Evolutionary conservation across 2,113 vertebrate genomes (phyloP), one percentile per base, ranked within the genome.

Genomic region (Alaudala cheleensis): DNA sequence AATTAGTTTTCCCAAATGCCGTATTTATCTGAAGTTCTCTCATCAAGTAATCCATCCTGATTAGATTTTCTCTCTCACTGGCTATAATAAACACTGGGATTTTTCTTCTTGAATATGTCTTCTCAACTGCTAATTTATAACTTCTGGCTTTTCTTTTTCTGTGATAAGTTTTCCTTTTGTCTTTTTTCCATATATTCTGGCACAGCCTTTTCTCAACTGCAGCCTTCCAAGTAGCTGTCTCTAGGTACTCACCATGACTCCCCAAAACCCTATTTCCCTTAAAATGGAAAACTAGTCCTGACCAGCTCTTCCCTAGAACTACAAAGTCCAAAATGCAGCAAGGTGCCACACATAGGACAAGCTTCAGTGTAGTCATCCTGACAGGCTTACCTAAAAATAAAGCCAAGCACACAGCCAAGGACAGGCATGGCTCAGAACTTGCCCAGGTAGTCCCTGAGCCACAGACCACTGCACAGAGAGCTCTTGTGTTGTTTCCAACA

Each of bases 1-100:
- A 89, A 88, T 83, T 85, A 90, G 34, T 58, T 94, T 91, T 85
- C 66, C 47, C 57, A 94, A 91, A 90, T 79, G 62, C 26, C 9
- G 0, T 69, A 80, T 92, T 95, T 91, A 82, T 90, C 57, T 82
- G 47, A 84, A 91, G 29, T 90, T 95, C 45, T 79, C 58, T 91
- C 53, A 76, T 93, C 53, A 80, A 66, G 45, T 87, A 93, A 62
- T 77, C 34, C 74, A 77, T 76, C 58, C 74, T 85, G 70, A 90
- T 79, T 86, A 82, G 60, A 88, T 90, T 92, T 95, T 86, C 34
- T 37, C 21, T 92, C 50, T 87, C 18, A 42, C 25, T 80, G 4
- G 17, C 40, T 93, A 28, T 44, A 67, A 89, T 49, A 95, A 93
- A 90, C 53, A 79, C 19, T n/a, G 4, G 3, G 3, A 49, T 85